Percentiles rank a stretch among this genome's conserved stretches.
phyloP scores from a whole-genome alignment of 2,888 invertebrate species.

The Mechanitis messenoides region DNA sequence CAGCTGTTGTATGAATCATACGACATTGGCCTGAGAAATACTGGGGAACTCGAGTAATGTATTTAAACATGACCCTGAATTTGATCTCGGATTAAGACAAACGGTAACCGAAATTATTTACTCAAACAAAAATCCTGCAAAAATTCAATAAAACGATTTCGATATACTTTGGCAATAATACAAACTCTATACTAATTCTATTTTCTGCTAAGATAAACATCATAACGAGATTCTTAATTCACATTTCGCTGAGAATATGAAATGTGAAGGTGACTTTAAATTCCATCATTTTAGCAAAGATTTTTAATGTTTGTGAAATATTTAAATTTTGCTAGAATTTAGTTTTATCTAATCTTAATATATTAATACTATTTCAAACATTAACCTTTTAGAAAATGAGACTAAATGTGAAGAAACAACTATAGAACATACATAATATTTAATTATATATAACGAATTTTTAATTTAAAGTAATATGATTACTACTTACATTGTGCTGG shows the following conservation, averaged over 20 bases:
- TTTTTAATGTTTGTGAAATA: too few species aligned
- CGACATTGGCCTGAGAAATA: constrained; percentile 63
- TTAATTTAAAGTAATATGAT: constrained; percentile 16
- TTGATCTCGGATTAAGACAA: constrained; percentile 51
- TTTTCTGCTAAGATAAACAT: constrained; percentile 61
- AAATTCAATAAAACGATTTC: constrained; percentile 48
- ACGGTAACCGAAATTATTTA: constrained; percentile 29
- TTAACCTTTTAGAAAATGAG: too few species aligned
- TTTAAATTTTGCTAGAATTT: too few species aligned
- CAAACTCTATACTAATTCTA: constrained; percentile 43
- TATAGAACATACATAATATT: background rate
- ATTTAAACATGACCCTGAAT: constrained; percentile 60
- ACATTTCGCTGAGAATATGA: constrained; percentile 42
- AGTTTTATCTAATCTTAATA: too few species aligned
- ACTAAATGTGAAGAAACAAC: too few species aligned
- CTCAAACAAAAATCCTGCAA: constrained; percentile 34
- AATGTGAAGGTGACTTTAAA: constrained; percentile 22
- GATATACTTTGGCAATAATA: constrained; percentile 57
- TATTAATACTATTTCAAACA: too few species aligned
- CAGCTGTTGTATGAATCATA: constrained; percentile 68
- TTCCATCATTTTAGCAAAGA: constrained; percentile 10
- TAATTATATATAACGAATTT: too few species aligned
- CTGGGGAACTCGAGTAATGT: constrained; percentile 52
- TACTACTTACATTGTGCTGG: constrained; percentile 70
- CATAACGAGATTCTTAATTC: constrained; percentile 47